Base-by-base conservation (phyloP, 2,888 invertebrate genomes). In the Aricia artaxerxes region DNA sequence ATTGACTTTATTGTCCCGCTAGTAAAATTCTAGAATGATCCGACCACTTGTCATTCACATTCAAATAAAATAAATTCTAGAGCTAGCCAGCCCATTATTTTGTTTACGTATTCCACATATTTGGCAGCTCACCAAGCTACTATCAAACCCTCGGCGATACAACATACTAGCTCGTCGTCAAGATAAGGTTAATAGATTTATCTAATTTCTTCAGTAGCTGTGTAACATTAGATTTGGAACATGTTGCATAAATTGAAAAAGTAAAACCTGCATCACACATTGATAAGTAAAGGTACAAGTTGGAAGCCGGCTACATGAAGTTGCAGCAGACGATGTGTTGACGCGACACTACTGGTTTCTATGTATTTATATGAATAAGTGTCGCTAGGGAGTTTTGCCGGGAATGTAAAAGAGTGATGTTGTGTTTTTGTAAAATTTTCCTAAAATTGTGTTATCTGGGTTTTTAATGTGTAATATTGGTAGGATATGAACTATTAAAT, bases 51-150 rank as follows among this genome's bases (percentile, higher is more conserved):
- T 69, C 69, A 69, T 69, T 69, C 69, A 35, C 69, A 69, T 38
- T 69, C 69, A 69, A 69, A 69, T 69, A 69, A 69, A 38, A 69
- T 69, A 69, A 69, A 69, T 69, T 69, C 35, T 69, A 11, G 64
- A 64, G 64, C 64, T 11, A 69, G 35, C 13, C 13, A 69, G 69
- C 35, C 69, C 16, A 57, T 76, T 76, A 76, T 76, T 57, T 57
- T 76, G 76, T 76, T 76, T 76, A 76, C 57, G 53, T 49, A 49
- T 75, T 75, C 57, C 35, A 13, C 53, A 76, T 53, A 76, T 76
- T 76, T 76, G 76, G 76, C 76, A 57, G 49, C 76, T 35, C 53
- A 57, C 76, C 76, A 76, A 76, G 24, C 35, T 76, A 57, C 57
- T 16, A 76, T 76, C 57, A 76, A 57, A 76, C 35, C 76, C 16